Conservation (phyloP, 2,888 invertebrate species). For the Gnatocerus cornutus region DNA sequence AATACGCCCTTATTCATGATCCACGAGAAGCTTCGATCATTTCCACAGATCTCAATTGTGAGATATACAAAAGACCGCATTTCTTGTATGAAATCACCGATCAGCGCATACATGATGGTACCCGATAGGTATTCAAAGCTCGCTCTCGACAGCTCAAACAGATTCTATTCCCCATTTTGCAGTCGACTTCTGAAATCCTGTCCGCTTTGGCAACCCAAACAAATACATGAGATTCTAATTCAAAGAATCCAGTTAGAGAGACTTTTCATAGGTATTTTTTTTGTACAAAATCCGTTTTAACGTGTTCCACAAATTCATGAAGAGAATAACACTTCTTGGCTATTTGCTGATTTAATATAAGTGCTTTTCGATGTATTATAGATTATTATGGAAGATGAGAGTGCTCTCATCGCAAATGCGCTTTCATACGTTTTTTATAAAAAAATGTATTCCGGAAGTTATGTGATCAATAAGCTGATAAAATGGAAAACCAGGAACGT, state of each 20-base stretch:
- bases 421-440: conserved; percentile 24
- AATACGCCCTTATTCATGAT: conserved; percentile 17
- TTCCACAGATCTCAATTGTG: conserved; percentile 32
- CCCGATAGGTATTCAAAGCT: conserved; percentile 40
- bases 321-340: not conserved
- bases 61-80: conserved; percentile 33
- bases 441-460: conserved; percentile 23
- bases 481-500: conserved; percentile 13
- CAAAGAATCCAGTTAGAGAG: conserved; percentile 5
- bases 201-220: conserved; percentile 2
- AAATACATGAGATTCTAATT: conserved; percentile 30
- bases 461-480: conserved; percentile 32
- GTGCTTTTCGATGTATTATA: conserved; percentile 11
- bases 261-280: not conserved
- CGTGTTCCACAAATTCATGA: too few relatives aligned
- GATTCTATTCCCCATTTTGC: conserved; percentile 36
- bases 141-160: conserved; percentile 31
- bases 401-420: conserved; percentile 27
- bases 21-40: conserved; percentile 24
- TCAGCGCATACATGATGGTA: conserved; percentile 34
- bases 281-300: too few relatives aligned
- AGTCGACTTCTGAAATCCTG: conserved; percentile 28
- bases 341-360: conserved; percentile 8
- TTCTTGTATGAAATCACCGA: conserved; percentile 38
- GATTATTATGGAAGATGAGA: conserved; percentile 18